phyloP scores from a whole-genome alignment of 2,797 vertebrate genomes.

The Sphaeramia orbicularis region DNA sequence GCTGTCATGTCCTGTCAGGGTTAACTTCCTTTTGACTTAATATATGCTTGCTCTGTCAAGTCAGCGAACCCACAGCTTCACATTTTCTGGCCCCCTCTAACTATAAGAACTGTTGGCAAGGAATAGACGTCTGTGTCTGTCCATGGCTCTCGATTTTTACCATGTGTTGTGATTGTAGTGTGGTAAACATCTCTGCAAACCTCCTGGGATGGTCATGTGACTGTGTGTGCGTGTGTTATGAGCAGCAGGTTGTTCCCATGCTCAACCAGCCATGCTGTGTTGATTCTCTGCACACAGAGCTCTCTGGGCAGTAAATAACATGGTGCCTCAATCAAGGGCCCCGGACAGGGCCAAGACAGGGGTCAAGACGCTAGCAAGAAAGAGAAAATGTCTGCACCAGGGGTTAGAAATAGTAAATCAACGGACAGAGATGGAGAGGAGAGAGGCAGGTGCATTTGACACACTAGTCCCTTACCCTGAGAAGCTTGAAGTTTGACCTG shows the following conservation, averaged over 20 bases:
- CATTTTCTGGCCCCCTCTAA: constrained; percentile 16
- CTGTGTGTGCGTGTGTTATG: constrained; percentile 14
- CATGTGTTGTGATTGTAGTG: constrained; percentile 51
- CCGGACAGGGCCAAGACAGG: constrained; percentile 42
- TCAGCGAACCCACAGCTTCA: constrained; percentile 39
- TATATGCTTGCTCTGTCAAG: constrained; percentile 32
- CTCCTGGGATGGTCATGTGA: constrained; percentile 69
- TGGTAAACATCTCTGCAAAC: constrained; percentile 67
- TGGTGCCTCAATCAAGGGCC: constrained; percentile 55
- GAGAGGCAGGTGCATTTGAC: constrained; percentile 74
- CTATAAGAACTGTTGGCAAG: constrained; percentile 33
- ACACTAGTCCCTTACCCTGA: constrained; percentile 49
- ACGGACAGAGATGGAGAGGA: constrained; percentile 14
- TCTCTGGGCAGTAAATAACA: constrained; percentile 78
- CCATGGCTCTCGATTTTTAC: constrained; percentile 43
- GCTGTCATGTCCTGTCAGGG: constrained; percentile 61
- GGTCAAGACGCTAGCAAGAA: constrained; percentile 65
- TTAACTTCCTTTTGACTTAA: constrained; percentile 41
- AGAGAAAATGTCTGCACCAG: constrained; percentile 64
- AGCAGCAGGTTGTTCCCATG: constrained; percentile 73
- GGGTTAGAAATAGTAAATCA: constrained; percentile 57
- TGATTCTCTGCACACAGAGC: constrained; percentile 64
- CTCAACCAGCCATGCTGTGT: constrained; percentile 65
- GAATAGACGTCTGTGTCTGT: constrained; percentile 36
- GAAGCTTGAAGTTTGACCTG: constrained; percentile 52